Evolutionary conservation across 2,888 invertebrate species (phyloP), one percentile per base, ranked within the genome.

Genomic region (Yponomeuta sedellus): DNA sequence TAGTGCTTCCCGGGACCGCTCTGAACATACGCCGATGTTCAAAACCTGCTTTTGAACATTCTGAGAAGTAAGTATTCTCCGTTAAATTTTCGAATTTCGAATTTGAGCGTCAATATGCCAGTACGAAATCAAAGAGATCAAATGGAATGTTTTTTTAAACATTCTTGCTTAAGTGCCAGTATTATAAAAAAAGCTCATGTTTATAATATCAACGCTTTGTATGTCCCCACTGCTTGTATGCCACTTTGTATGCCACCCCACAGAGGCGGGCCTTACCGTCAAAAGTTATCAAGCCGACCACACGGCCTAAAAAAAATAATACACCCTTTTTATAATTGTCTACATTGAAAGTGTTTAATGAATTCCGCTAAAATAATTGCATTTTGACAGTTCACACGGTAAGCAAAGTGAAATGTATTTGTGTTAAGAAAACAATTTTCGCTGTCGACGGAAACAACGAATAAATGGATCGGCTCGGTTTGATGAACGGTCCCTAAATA

Each of bases 1-100:
- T 58, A 44, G 64, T 28, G 16, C 68, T 70, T 66, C 66, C 65
- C 65, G 66, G 52, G 39, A 57, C 34, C 39, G 62, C 34, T 34
- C 34, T 34, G 62, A 62, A 62, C 62, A 28, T 25, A 34, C 62
- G 39, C 39, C 19, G 59, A 22, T 25, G 20, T 59, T 59, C 20
- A 16, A 52, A 52, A 52, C 44, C 44, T 16, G 44, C 44, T 52
- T 52, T 52, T 52, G 44, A 52, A 52, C 3, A 12, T 52, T 52
- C 44, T 16, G 44, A 52, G 44, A 52, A 52, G 44, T 12, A 16
- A 12, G 12, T 52, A 52, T 52, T 52, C 16, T 52, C 12, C 16
- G 12, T 52, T 8, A 34, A 34, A 34, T 34, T 5, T 52, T 52
- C 5, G 44, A 52, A 44, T 44, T 44, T 44, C 44, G 44, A 44